Conservation (phyloP, 2,888 invertebrate species). For the Abrostola tripartita region DNA sequence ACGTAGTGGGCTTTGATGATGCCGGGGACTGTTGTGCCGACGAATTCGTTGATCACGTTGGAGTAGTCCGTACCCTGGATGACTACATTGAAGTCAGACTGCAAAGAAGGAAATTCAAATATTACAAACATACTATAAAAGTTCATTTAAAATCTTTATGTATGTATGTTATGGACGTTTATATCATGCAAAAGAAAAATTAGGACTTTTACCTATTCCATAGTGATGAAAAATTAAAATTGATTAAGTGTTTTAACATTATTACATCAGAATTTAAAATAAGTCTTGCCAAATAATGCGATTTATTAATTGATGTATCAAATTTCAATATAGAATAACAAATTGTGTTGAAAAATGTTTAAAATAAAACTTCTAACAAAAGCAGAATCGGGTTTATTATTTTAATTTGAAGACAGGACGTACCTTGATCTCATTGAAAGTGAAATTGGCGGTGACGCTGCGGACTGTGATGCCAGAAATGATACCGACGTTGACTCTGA, state of each 20-base stretch:
- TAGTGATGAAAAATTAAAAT: no score
- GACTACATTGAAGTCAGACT: slow-evolving; percentile 50
- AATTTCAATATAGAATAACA: no score
- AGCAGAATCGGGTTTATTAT: neutral
- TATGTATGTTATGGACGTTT: no score
- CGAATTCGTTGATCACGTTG: slow-evolving; percentile 40
- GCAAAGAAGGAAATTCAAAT: slow-evolving; percentile 32
- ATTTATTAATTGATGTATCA: no score
- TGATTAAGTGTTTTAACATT: no score
- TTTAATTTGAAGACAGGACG: slow-evolving; percentile 7
- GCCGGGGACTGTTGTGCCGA: slow-evolving; percentile 31
- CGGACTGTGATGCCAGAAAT: slow-evolving; percentile 70
- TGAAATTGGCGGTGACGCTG: slow-evolving; percentile 60
- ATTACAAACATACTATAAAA: no score
- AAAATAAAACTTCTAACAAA: neutral
- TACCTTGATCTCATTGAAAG: slow-evolving; percentile 67
- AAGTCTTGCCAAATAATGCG: no score
- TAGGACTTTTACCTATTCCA: no score
- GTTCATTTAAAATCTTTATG: no score
- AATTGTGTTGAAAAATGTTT: neutral
- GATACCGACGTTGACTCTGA: slow-evolving; percentile 64
- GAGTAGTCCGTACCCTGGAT: slow-evolving; percentile 47
- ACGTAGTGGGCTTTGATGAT: slow-evolving; percentile 38
- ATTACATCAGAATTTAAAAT: no score
- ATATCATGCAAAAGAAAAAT: no score